Evolutionary conservation across 2,797 vertebrate genomes (phyloP).

Genomic region (Pampus argenteus): DNA sequence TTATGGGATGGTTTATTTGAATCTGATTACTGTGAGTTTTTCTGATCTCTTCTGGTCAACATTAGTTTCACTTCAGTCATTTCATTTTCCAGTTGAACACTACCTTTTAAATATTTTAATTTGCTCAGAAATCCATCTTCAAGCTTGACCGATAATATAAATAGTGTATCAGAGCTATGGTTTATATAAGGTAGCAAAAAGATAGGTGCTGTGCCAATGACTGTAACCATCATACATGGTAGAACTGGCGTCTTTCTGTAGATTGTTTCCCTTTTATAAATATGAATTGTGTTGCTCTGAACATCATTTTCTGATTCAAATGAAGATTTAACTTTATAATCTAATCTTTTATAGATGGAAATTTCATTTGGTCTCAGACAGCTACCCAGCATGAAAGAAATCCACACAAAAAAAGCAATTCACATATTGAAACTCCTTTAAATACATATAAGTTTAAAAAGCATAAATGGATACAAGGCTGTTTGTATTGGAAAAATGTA

Average conservation of each 20-base stretch:
- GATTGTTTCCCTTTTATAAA: slow-evolving; percentile 14
- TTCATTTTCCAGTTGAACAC: slow-evolving; percentile 41
- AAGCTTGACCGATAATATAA: slow-evolving; percentile 34
- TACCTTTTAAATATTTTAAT: slow-evolving; percentile 44
- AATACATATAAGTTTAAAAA: background rate
- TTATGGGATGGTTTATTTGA: slow-evolving; percentile 21
- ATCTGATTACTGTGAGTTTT: slow-evolving; percentile 21
- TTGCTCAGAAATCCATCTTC: slow-evolving; percentile 31
- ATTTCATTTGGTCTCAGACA: background rate
- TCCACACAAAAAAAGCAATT: background rate
- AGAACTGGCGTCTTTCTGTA: slow-evolving; percentile 6
- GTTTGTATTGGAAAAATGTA: background rate
- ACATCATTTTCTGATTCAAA: background rate
- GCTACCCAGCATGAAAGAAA: background rate
- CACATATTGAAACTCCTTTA: background rate
- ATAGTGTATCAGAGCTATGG: slow-evolving; percentile 10
- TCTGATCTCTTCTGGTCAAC: slow-evolving; percentile 23
- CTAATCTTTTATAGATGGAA: background rate
- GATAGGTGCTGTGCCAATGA: background rate
- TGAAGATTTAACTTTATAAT: slow-evolving; percentile 1
- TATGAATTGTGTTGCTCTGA: background rate
- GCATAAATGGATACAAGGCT: background rate
- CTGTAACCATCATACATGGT: background rate
- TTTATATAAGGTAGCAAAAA: slow-evolving; percentile 15
- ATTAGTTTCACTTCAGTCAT: slow-evolving; percentile 40